Evolutionary conservation across 1,140 invertebrate species (phyloP), one percentile per base, ranked within the genome.

Genomic region (Drosophila carrolli): DNA sequence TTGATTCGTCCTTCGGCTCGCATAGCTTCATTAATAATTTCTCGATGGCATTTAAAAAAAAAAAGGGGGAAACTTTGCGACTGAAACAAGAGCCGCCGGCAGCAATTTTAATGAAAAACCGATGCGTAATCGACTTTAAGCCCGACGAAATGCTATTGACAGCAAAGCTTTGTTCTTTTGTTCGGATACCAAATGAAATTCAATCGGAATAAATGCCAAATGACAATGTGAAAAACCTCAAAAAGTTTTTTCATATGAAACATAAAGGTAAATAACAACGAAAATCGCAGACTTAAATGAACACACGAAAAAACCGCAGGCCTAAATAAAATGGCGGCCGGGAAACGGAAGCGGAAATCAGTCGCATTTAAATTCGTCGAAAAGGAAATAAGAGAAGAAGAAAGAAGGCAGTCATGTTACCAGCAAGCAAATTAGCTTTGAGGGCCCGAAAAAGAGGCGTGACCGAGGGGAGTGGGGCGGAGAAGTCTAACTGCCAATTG

Each of bases 1-100:
- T 89, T 83, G 79, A 88, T 83, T 76, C 75, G 83, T 76, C 75
- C 71, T 77, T 83, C 61, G 65, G 59, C 70, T 61, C 54, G 62
- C 68, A 59, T 72, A 88, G 79, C 80, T 89, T 78, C 65, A 89
- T 89, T 81, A 88, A 63, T 74, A 70, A 74, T 84, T 77, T 68
- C 70, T 63, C 50, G 61, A 71, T 67, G 75, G 48, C 68, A 85
- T 73, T 57, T 44, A 62, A 75, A 55, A 51, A 63, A 63, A 74
- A 51, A 38, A 23, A 23, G 23, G 16, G 57, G 56, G 35, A 13
- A 50, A 27, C 67, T 23, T 35, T 59, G 55, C 16, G 47, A 54
- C n/a, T 51, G 48, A 35, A 60, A 55, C 48, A 55, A 70, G 38
- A 78, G 51, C 44, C 40, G 60, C 40, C 14, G 40, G 50, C 54